Evolutionary conservation across 2,113 vertebrate genomes (phyloP), one percentile per base, ranked within the genome.

Genomic region (Stigmatopora nigra): DNA sequence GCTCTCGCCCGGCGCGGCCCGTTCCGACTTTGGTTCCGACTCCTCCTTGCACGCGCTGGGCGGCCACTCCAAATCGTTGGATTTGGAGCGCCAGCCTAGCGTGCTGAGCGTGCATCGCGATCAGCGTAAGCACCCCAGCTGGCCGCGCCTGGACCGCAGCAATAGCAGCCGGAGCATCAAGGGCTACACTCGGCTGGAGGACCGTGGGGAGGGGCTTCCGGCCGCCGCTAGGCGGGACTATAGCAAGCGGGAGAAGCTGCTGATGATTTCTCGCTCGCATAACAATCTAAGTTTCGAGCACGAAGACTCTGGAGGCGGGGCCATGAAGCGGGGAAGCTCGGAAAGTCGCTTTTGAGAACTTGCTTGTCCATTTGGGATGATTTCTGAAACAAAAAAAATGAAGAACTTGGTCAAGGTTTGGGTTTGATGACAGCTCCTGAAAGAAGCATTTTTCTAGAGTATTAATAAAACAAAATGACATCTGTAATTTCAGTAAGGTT

Each of bases 201-300:
- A 98, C 87, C 93, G 94, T 77, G 97, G 98, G 72, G 95, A 99
- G 72, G 94, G 93, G 0, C 20, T 5, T 3, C 1, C 22, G 22
- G 0, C 20, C 19, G 63, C 86, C 0, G 80, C 61, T 5, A 94
- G 92, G 75, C 92, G 92, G 16, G 94, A 97, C 85, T 99, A 94
- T 67, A 97, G 94, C 48, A 97, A 98, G 84, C 94, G 95, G 22
- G 97, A 99, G 81, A 99, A 98, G 81, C 92, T 99, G 68, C 91
- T 98, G 45, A 99, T 99, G 97, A 99, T 99, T 72, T 99, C 97
- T 16, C 92, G 95, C 76, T 98, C 95, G 16, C 96, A 99, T 55
- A 98, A 97, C 74, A 99, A 98, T 80, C 91, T 99, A 82, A 98
- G 95, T 86, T 98, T 98, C 74, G 97, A 98, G 87, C 93, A 93